Evolutionary conservation across 92 coral and sea anemone species (phyloP), one percentile per base, ranked within the genome.

Genomic region (Heteractis magnifica): DNA sequence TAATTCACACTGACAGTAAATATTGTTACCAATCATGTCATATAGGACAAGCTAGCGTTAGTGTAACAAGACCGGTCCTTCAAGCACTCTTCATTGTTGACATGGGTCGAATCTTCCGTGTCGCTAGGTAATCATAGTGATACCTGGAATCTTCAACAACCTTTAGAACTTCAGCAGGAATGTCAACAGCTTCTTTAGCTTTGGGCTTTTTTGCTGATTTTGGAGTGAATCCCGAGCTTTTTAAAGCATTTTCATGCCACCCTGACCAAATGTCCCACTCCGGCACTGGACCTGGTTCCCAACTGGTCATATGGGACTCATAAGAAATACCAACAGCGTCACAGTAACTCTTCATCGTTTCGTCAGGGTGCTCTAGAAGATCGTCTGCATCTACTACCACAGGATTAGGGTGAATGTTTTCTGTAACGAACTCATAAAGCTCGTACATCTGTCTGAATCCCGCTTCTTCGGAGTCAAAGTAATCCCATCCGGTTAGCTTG

Each of bases 341-440:
- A 65, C 98, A 95, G 81, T 95, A 95, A 65, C 95, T 92, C 85
- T 87, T 81, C 90, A 95, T 87, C 44, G 90, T 87, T 81, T 90
- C 93, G 52, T 87, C 86, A 23, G 98, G 98, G 10, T 65, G 87
- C 76, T 89, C 95, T 55, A 95, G 84, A 18, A 95, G 89, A 88
- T 95, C 98, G 53, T 95, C 98, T 55, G 97, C 98, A 65, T 95
- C 98, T 10, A 95, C 93, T n/a, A 95, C 92, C 0, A 94, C 86
- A n/a, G 98, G 95, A 48, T 76, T 77, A 20, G 84, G 58, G 77
- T 94, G 88, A 60, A 92, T 71, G 71, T 94, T 79, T 65, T 90
- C 86, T 65, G 86, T 83, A 65, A 95, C 87, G 79, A 93, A 95
- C 62, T 94, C 83, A 58, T 92, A 94, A 59, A 95, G 76, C 76